Percentiles rank a stretch among this genome's conserved stretches.
phyloP scores from a whole-genome alignment of 2,888 invertebrate genomes.

The Myopa tessellatipennis region DNA sequence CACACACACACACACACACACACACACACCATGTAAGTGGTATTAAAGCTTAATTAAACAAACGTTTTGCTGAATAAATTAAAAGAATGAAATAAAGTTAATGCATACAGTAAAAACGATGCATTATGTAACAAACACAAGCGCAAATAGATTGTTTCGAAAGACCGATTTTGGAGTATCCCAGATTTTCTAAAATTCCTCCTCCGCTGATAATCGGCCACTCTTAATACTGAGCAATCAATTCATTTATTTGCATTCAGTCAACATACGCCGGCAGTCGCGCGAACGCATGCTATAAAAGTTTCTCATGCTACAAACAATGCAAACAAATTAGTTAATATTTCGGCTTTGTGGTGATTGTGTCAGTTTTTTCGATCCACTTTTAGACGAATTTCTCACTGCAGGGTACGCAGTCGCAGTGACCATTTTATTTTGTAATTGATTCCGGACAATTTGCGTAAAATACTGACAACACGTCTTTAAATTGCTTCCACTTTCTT shows the following conservation, averaged over 20 bases:
- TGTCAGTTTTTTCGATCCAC: too few relatives aligned
- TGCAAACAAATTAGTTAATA: background rate
- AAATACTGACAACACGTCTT: background rate
- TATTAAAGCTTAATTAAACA: background rate
- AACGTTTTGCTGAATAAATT: too few relatives aligned
- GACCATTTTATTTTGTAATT: background rate
- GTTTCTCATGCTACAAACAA: background rate
- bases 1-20: too few relatives aligned
- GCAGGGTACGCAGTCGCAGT: background rate
- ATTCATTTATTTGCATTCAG: background rate
- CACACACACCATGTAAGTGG: background rate
- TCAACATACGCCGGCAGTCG: background rate
- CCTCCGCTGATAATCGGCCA: background rate
- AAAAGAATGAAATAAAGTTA: too few relatives aligned
- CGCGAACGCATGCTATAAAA: background rate
- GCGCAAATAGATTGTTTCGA: too few relatives aligned
- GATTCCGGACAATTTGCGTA: background rate
- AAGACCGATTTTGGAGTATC: too few relatives aligned
- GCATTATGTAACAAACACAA: too few relatives aligned
- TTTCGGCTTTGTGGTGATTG: background rate
- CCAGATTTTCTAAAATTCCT: too few relatives aligned
- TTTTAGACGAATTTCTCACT: background rate
- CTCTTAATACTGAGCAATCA: background rate
- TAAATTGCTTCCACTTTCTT: slow-evolving; percentile 26
- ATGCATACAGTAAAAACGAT: too few relatives aligned